Evolutionary conservation across 2,113 vertebrate genomes (phyloP), one percentile per base, ranked within the genome.

Genomic region (Rhinopomastus cyanomelas): DNA sequence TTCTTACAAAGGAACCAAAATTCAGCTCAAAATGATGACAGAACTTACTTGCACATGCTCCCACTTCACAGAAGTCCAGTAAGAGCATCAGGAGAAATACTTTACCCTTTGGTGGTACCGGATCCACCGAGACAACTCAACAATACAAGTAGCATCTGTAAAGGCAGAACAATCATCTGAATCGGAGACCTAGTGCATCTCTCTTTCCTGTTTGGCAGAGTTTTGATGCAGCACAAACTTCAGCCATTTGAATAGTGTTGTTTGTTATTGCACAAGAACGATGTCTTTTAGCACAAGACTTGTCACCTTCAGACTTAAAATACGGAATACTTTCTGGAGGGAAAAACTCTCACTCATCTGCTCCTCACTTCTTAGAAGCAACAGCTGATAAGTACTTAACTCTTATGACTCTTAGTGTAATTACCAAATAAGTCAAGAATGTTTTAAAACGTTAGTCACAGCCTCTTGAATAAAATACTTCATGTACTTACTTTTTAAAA

Each of bases 341-440:
- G 36, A 55, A 52, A 66, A 68, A 39, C 9, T 9, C 20, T 69
- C 15, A 8, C 17, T 72, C 44, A 67, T n/a, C 16, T 67, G 16
- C 42, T 81, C 18, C 18, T 59, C 3, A 13, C 1, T 51, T 79
- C 64, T 59, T 57, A 64, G 82, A 16, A 86, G 32, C 65, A 88
- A 68, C 25, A 61, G 25, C 29, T 88, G 67, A 27, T 73, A 89
- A 91, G 36, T 74, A 30, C 27, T 88, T 32, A 51, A 6, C 5
- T 85, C 14, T 32, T 86, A 81, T 68, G 86, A 90, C 81, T n/a
- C n/a, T n/a, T 34, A 88, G 39, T 17, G 11, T 77, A 88, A 95
- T 84, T 92, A 55, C 4, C 19, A 84, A 84, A 68, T 48, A 91
- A 88, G 57, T 84, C 83, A 90, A 95, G 55, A 61, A 68, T 89